A percentile compares a stretch with the other conserved stretches of the same genome.
phyloP scores from a whole-genome alignment of 53 echinoderm and acorn worm genomes.

The Holothuria scabra region DNA sequence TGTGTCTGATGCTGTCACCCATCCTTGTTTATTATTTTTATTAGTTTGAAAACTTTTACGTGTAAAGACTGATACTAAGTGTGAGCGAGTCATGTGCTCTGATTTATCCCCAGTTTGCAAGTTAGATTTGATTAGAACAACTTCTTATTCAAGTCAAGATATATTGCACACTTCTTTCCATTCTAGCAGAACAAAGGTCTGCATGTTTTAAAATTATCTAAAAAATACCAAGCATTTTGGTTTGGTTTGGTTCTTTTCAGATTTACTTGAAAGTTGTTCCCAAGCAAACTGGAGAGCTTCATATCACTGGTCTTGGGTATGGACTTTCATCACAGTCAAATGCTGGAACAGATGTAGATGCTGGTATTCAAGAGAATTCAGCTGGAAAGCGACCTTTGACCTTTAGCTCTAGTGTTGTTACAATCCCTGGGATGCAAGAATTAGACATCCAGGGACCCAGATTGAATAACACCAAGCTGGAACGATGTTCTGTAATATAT shows the following conservation, averaged over 20 bases:
- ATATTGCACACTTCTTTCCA: no score
- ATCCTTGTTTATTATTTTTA: no score
- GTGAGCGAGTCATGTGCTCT: no score
- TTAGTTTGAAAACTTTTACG: no score
- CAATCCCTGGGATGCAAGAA: slow-evolving; percentile 89
- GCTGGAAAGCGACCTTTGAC: slow-evolving; percentile 59
- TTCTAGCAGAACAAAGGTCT: no score
- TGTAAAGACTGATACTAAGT: no score
- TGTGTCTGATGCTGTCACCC: no score
- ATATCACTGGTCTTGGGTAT: slow-evolving; percentile 89
- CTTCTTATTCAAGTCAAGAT: no score
- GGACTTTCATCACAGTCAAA: slow-evolving; percentile 80
- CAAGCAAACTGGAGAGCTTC: slow-evolving; percentile 88
- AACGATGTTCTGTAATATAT: slow-evolving; percentile 80
- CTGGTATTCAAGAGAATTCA: slow-evolving; percentile 50
- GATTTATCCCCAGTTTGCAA: no score
- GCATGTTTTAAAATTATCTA: no score
- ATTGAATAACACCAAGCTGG: slow-evolving; percentile 75
- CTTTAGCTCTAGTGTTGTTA: slow-evolving; percentile 55
- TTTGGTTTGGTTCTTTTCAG: slow-evolving; percentile 48
- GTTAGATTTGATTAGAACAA: no score
- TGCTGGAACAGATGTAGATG: slow-evolving; percentile 48
- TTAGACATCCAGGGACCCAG: slow-evolving; percentile 96
- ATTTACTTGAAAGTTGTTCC: slow-evolving; percentile 81
- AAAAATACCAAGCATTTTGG: background rate